These are phyloP conservation scores for Scelioninae gen. 2 DNA, from an alignment of 2,888 invertebrate species.

Conservation along the genomic window DNA sequence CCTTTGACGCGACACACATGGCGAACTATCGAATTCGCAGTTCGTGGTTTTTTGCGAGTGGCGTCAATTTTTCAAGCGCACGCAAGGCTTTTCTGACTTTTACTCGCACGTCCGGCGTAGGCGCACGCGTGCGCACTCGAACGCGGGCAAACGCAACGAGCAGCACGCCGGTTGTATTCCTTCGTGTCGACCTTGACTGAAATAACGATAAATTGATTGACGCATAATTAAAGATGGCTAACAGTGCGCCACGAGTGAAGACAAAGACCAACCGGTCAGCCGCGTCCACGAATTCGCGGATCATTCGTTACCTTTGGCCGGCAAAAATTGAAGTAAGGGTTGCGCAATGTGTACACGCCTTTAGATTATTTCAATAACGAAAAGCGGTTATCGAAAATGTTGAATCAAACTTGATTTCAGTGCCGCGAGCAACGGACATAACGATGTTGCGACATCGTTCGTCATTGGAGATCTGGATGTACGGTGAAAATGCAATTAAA, in stretches of 20 bases:
- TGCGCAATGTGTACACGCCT: too few species aligned
- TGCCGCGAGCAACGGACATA: too few species aligned
- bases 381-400: too few species aligned
- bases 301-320: slow-evolving; percentile 6
- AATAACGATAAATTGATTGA: slow-evolving; percentile 52
- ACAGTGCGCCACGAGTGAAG: not conserved
- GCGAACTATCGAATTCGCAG: slow-evolving; percentile 21
- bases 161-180: slow-evolving; percentile 37
- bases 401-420: too few species aligned
- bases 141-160: slow-evolving; percentile 14
- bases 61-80: slow-evolving; percentile 30
- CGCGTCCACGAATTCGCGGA: too few species aligned
- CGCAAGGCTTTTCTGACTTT: slow-evolving; percentile 53
- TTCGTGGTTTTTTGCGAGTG: slow-evolving; percentile 13
- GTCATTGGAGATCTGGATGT: too few species aligned
- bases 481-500: too few species aligned
- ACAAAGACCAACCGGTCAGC: not conserved
- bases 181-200: slow-evolving; percentile 52
- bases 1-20: slow-evolving; percentile 22
- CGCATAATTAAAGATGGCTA: slow-evolving; percentile 48
- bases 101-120: slow-evolving; percentile 38
- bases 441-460: too few species aligned
- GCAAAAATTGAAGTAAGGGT: not conserved
- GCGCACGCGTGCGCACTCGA: slow-evolving; percentile 32
- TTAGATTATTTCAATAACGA: too few species aligned